Evolutionary conservation across 2,113 vertebrate genomes (phyloP), one percentile per base, ranked within the genome.

Genomic region (Condylura cristata): DNA sequence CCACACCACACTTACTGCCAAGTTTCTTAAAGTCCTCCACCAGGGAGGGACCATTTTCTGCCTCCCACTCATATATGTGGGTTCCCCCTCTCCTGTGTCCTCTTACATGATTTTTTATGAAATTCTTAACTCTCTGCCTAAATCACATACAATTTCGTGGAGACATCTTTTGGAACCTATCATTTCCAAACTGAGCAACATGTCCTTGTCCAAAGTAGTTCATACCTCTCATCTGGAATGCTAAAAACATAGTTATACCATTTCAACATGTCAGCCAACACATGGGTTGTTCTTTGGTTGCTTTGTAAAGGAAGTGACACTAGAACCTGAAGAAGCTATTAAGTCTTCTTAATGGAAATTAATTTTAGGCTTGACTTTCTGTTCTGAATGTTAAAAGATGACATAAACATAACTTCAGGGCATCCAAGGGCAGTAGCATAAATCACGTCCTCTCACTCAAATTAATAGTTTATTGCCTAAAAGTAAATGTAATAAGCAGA

Each of bases 321-420:
- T 89, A 88, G 34, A 92, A 84, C 32, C 84, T 94, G 92, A 95
- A 95, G 78, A 97, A 94, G 95, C 85, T 96, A 97, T 94, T 96
- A 90, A 96, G 92, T 95, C 94, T 97, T 37, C 85, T 95, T 65
- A 51, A 26, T 41, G 75, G 75, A 96, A 87, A 90, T 96, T 84
- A 70, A 80, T 96, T 95, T 90, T 68, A 85, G 93, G 30, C 89
- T 79, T 93, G 80, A 91, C 92, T 96, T 97, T 86, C 75, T 4
- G 9, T 46, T 79, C 86, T 48, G 53, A 96, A 92, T 39, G 86
- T 46, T 97, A 92, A 97, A 96, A 96, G 93, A 96, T 96, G 89
- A 92, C 39, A 79, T 81, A 96, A 96, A 56, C 78, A 68, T 58
- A 93, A 70, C 24, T 97, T 95, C 44, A 37, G 1, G 6, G 68